Evolutionary conservation across 2,113 vertebrate genomes (phyloP), one percentile per base, ranked within the genome.

Genomic region (Corythaeola cristata): DNA sequence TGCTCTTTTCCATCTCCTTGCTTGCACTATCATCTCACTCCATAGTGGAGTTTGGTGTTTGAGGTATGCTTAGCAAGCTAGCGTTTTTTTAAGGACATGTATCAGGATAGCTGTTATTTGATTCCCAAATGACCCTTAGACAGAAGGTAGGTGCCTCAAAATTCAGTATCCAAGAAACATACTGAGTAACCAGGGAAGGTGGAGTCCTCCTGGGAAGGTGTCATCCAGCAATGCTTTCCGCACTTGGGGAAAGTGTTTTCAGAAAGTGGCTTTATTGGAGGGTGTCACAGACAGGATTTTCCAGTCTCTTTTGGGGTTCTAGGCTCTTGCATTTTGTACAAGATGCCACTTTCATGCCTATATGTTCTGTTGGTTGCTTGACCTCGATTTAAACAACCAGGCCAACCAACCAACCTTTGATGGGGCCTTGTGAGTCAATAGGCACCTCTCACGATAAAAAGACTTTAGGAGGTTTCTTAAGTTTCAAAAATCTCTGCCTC

Each of bases 281-380:
- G 6, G 18, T 66, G 24, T n/a, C 32, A 22, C 27, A 71, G 39
- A 15, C 10, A n/a, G 41, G 14, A 3, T 62, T 90, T 83, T 66
- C 53, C 39, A 49, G 33, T 64, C 44, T 77, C 59, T 50, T 5
- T 69, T 1, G 1, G 16, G 75, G 24, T 77, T 5, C 8, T 56
- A 6, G 15, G 35, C 44, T 77, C 64, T 66, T 72, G 37, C 9
- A 8, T 66, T 58, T 59, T 84, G 22, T 37, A 41, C 59, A n/a
- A 60, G 83, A 24, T 66, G 59, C 24, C 8, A 4, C 58, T 58
- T 66, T 32, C 1, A 0, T 50, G 45, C 22, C 5, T 3, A 0
- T 58, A 12, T 32, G 16, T 80, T 90, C 50, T 71, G 4, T 53
- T 92, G 39, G 22, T 85, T 55, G 21, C 67, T 41, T 72, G 55